Percentiles rank a stretch among this genome's conserved stretches.
phyloP scores from a whole-genome alignment of 2,888 invertebrate genomes.

The Pandemis heparana region DNA sequence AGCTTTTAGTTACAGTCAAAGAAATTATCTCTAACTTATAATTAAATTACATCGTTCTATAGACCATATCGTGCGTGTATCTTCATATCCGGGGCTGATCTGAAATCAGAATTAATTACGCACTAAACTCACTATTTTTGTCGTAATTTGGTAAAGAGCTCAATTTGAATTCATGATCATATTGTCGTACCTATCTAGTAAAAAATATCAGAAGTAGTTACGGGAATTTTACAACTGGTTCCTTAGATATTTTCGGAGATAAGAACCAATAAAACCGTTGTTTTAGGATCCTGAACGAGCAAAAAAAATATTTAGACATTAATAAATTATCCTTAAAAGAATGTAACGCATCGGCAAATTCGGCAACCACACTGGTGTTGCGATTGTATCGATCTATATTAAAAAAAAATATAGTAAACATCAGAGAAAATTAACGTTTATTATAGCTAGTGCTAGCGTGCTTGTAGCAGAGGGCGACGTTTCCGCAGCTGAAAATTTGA shows the following conservation, averaged over 20 bases:
- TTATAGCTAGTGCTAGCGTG: too few species aligned
- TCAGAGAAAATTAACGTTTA: too few species aligned
- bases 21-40: not conserved
- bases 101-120: not conserved
- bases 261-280: not conserved
- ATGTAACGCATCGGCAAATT: too few species aligned
- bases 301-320: too few species aligned
- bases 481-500: too few species aligned
- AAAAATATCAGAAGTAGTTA: not conserved
- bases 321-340: too few species aligned
- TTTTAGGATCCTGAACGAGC: not conserved
- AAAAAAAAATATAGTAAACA: too few species aligned
- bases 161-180: not conserved
- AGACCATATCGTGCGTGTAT: not conserved
- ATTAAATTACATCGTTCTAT: not conserved
- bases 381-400: too few species aligned
- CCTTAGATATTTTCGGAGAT: not conserved
- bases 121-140: not conserved
- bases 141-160: not conserved
- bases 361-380: too few species aligned
- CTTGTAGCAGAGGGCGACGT: too few species aligned
- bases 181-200: not conserved
- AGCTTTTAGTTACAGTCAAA: not conserved
- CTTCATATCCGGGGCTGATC: not conserved
- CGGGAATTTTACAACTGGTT: not conserved